Conservation (phyloP, 2,888 invertebrate genomes). For the Drosophila neotestacea region DNA sequence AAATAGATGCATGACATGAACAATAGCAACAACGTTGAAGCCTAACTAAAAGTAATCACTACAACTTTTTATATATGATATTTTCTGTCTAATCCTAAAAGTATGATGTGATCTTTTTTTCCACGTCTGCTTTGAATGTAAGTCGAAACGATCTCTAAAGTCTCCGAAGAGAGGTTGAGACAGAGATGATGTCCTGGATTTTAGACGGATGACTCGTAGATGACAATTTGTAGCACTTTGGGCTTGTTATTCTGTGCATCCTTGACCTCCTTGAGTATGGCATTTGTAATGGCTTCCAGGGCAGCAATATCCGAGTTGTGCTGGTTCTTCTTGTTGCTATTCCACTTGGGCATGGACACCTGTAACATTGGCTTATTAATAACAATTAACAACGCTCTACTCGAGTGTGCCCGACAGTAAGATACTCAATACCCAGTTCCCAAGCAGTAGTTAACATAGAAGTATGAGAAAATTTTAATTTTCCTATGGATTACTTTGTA, state of each 20-base stretch:
- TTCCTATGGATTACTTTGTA: too few species aligned
- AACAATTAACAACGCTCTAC: neutral
- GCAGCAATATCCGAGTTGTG: constrained; percentile 90
- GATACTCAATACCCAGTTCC: neutral
- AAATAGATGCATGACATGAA: neutral
- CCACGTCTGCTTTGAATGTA: neutral
- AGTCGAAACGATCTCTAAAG: constrained; percentile 18
- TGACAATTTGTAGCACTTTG: constrained; percentile 91
- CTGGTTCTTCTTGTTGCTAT: constrained; percentile 84
- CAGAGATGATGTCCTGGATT: neutral
- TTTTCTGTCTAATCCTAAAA: constrained; percentile 35
- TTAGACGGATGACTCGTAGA: constrained; percentile 95
- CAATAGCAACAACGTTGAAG: constrained; percentile 4
- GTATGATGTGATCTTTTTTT: constrained; percentile 27
- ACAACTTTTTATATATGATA: constrained; percentile 36
- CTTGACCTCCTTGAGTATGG: constrained; percentile 90
- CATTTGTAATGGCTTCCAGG: constrained; percentile 85
- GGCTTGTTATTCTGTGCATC: constrained; percentile 86
- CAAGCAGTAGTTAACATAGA: too few species aligned
- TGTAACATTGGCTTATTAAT: constrained; percentile 66
- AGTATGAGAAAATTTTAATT: too few species aligned
- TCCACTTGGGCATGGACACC: constrained; percentile 91
- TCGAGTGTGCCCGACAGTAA: neutral
- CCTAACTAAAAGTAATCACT: constrained; percentile 35
- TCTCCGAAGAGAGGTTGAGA: neutral